Conservation (phyloP, 2,113 vertebrate species). For the Embiotoca jacksoni region DNA sequence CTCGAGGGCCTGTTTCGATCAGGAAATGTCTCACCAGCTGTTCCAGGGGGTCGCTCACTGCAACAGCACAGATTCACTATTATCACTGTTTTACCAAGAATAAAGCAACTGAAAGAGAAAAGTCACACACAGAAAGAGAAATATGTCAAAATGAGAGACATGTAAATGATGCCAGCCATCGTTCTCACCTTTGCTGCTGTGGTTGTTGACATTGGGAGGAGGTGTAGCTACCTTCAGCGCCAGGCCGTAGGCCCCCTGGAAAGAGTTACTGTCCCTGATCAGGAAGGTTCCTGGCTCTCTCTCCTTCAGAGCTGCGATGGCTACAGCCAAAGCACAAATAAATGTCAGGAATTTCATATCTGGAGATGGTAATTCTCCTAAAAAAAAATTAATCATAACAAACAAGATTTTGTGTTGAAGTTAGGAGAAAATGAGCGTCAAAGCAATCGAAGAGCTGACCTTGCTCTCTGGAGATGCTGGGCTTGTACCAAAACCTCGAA, state of each 20-base stretch:
- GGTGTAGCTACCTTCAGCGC: constrained; percentile 92
- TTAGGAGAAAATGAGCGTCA: neutral
- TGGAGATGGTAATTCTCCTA: neutral
- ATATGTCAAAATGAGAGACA: neutral
- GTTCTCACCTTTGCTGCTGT: constrained; percentile 87
- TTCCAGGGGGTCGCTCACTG: constrained; percentile 87
- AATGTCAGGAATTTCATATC: neutral
- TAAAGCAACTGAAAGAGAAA: neutral
- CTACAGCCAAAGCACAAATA: constrained; percentile 66
- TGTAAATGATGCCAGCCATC: neutral
- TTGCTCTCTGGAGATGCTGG: constrained; percentile 93
- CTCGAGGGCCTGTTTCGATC: constrained; percentile 91
- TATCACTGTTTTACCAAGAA: neutral
- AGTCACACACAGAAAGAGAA: neutral
- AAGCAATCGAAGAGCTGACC: constrained; percentile 75
- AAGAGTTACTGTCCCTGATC: constrained; percentile 94
- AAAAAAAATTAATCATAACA: neutral
- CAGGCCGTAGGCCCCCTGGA: constrained; percentile 93
- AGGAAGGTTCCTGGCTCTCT: constrained; percentile 91
- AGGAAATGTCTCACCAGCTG: constrained; percentile 95
- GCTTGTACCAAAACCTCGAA: constrained; percentile 95
- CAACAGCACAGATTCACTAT: neutral
- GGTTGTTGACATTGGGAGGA: constrained; percentile 86
- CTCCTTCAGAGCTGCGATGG: constrained; percentile 90
- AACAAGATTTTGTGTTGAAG: no score